Base-by-base conservation (phyloP, 2,888 invertebrate species). In the Andrena bucephala region DNA sequence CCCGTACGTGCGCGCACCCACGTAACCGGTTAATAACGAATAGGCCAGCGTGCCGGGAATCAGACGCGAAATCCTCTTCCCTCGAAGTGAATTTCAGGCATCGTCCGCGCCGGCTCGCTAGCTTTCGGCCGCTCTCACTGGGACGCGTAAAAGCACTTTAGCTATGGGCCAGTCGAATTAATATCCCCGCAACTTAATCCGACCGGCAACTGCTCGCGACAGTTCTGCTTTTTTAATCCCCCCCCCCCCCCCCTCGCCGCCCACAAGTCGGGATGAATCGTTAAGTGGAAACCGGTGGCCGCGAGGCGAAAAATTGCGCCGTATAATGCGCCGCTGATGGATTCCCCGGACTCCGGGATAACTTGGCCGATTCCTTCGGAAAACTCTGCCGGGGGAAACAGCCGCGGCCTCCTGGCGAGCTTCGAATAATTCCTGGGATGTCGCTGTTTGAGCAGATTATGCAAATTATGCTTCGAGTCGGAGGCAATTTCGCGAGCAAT, bases 131-230 rank as follows among this genome's bases (percentile, higher is more conserved):
- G 63, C 65, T 83, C 71, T 78, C 71, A 54, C 10, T 48, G 48
- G 29, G 67, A 79, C 84, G 84, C 75, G 84, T 54, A 74, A 84
- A 84, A 79, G 84, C 84, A 83, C 79, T 84, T 78, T 75, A 65
- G 63, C 63, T 20, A 69, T 48, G 66, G 77, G 62, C 20, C 42
- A 7, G 71, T 67, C 74, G 82, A 87, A 79, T 85, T 77, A 86
- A 85, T 76, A 85, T 65, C 33, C 33, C 8, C 71, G 71, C 66
- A 60, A 60, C 66, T 83, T 87, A 87, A 86, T 86, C 52, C 77
- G 42, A 8, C 62, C 69, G 20, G 52, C 60, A 33, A 76, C 60
- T 60, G 67, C 66, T 20, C 65, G 52, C 42, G 62, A 70, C 71
- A 27, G 33, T 81, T 69, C 59, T 13, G 33, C 36, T 67, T 63